Evolutionary conservation across 2,797 vertebrate species (phyloP).

Genomic region (Poeciliopsis gracilis): DNA sequence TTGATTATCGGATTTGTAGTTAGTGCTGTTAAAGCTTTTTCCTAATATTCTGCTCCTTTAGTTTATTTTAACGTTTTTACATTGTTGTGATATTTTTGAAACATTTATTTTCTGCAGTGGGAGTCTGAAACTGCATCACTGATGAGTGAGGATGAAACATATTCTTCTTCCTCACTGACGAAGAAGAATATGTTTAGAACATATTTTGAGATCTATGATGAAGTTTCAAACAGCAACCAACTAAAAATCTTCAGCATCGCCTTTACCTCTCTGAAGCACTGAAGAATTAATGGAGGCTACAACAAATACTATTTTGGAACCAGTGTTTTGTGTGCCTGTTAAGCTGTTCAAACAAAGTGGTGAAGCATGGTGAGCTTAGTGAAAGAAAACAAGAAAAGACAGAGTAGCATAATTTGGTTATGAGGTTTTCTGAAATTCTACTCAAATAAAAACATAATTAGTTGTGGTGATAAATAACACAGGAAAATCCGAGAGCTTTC

Average conservation of each 20-base stretch:
- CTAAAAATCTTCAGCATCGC: background rate
- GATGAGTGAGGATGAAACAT: background rate
- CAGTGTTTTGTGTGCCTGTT: background rate
- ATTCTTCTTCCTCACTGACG: background rate
- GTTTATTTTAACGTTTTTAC: background rate
- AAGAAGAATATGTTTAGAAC: background rate
- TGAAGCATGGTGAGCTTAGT: background rate
- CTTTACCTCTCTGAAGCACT: background rate
- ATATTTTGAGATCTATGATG: background rate
- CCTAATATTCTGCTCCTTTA: background rate
- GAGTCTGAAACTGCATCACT: background rate
- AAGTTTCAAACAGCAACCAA: background rate
- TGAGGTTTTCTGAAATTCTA: background rate
- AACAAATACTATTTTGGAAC: background rate
- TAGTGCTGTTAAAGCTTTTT: background rate
- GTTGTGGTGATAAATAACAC: background rate
- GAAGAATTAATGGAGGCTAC: background rate
- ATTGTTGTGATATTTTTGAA: background rate
- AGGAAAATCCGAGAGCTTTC: background rate
- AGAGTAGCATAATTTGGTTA: background rate
- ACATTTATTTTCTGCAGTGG: background rate
- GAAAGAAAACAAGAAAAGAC: background rate
- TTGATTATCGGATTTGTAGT: background rate
- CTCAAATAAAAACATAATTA: background rate
- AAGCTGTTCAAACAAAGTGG: background rate